phyloP scores from a whole-genome alignment of 2,797 vertebrate genomes.

The Monodelphis domestica region DNA sequence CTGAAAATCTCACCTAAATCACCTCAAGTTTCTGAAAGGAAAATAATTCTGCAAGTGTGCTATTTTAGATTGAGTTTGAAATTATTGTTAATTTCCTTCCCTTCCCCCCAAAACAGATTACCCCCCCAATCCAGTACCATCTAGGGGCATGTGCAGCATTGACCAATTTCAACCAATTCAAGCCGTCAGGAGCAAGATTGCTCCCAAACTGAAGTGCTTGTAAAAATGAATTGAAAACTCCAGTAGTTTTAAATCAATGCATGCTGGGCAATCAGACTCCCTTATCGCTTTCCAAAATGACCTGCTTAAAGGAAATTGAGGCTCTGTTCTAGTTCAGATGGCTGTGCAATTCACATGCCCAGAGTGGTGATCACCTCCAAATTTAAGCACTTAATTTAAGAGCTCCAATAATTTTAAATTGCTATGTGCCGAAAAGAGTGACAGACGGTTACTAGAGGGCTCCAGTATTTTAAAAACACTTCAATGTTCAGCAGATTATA shows the following conservation, averaged over 20 bases:
- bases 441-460: constrained; percentile 78
- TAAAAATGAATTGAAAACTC: constrained; percentile 76
- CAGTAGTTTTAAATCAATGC: constrained; percentile 81
- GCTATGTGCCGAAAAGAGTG: constrained; percentile 79
- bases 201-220: constrained; percentile 73
- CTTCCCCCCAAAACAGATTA: constrained; percentile 49
- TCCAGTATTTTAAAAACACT: constrained; percentile 82
- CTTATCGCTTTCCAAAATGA: constrained; percentile 83
- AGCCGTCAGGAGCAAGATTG: constrained; percentile 59
- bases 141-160: constrained; percentile 62
- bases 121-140: constrained; percentile 64
- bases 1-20: constrained; percentile 64
- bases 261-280: constrained; percentile 81
- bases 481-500: constrained; percentile 74
- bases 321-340: constrained; percentile 79
- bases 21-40: constrained; percentile 70
- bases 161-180: constrained; percentile 67
- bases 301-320: constrained; percentile 85
- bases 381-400: constrained; percentile 86
- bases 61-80: constrained; percentile 60
- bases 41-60: constrained; percentile 50
- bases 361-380: constrained; percentile 85
- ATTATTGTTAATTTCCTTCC: constrained; percentile 59
- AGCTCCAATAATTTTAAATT: constrained; percentile 87
- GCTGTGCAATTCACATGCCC: constrained; percentile 80